Base-by-base conservation (phyloP, 1,140 invertebrate species). In the Papilio xuthus region DNA sequence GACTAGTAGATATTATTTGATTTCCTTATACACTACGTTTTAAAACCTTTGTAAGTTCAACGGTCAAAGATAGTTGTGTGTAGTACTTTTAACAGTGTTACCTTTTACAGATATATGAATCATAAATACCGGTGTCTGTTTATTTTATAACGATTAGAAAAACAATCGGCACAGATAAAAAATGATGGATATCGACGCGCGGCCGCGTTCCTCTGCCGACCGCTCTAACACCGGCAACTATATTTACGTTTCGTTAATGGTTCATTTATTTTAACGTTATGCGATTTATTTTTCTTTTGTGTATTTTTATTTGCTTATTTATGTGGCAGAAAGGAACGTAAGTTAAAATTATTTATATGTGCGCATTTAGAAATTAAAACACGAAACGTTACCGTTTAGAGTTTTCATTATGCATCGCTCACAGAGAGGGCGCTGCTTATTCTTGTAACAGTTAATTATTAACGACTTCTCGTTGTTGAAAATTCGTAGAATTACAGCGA, bases 391-490 rank as follows among this genome's bases (percentile, higher is more conserved):
- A 76, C 32, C 26, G 74, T 41, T 63, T 76, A 53, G 53, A 76
- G 53, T 76, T 79, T 83, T 80, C 79, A 79, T 79, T 80, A 70
- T 71, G 79, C 79, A 79, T 74, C 56, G 78, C 63, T 78, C 71
- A 47, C 44, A 53, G 60, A 76, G 78, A 72, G 69, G 53, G 44
- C 75, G 70, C 72, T 79, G 63, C 80, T 78, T 77, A 83, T 83
- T 82, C 78, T 81, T 81, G 83, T 74, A 74, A 32, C 50, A 82
- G 84, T 85, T 84, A 85, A 88, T 88, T 85, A 83, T 80, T 77
- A 80, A 79, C 75, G 81, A 32, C 72, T 60, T n/a, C 32, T 20
- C 78, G 50, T 75, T 74, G 72, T 73, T 41, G 75, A 80, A 72
- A 81, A 79, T 82, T 85, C 82, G 81, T 76, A 80, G 80, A 77